Base-by-base conservation (phyloP, 2,888 invertebrate genomes). In the Troides aeacus region DNA sequence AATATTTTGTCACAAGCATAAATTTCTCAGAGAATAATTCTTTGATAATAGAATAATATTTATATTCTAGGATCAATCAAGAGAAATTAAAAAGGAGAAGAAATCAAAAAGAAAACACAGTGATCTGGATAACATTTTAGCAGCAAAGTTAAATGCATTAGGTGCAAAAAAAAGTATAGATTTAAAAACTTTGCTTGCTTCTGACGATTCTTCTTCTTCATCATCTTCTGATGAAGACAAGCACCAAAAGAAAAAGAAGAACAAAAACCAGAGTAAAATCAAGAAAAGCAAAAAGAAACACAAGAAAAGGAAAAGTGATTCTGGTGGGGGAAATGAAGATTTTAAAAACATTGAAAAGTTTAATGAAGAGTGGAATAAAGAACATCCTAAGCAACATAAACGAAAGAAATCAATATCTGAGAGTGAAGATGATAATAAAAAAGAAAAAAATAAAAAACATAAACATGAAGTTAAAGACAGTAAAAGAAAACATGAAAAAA, bases 121-220 rank as follows among this genome's bases (percentile, higher is more conserved):
- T 70, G 93, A 94, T 78, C 87, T 97, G 23, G 96, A 96, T 83
- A 93, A 94, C 73, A 93, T 95, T 76, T 88, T 97, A 67, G 95
- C 95, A 75, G 94, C 94, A 73, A 96, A 96, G 81, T 94, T 95
- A 71, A 95, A 94, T 81, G 94, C 95, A 73, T 85, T 96, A 81
- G 93, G 93, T 72, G 93, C 86, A 59, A 81, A 86, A 39, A 88
- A 88, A 71, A 79, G 81, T 62, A 76, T 91, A 60, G 82, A 90
- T 75, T 74, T 92, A 71, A 86, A 84, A 62, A 83, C 86, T 69
- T 81, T 92, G 71, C 79, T 92, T 1, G 86, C 85, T 50, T 87
- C 88, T 62, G 87, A 86, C 72, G 78, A 78, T 30, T 86, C 85
- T 69, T 85, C 86, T 5, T 84, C 83, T 21, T 82, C 84, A 12